A percentile compares a stretch with the other conserved stretches of the same genome.
Conservation (phyloP, 2,113 vertebrate species). For the Puffinus mauretanicus region DNA sequence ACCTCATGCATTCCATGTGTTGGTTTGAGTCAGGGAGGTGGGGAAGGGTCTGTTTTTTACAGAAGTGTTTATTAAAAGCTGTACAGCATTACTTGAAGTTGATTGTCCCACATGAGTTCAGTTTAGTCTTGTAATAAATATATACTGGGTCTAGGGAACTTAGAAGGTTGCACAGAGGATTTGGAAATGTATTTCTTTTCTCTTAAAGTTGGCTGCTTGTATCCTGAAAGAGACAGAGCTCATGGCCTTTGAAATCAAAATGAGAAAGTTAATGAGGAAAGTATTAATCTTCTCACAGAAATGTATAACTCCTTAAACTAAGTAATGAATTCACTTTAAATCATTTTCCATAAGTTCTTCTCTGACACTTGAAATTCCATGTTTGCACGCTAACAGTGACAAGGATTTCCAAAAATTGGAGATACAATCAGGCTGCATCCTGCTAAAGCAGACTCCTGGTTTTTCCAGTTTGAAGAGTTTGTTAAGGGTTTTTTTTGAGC, state of each 20-base stretch:
- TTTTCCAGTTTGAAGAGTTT: background rate
- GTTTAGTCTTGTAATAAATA: background rate
- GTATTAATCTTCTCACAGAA: constrained; percentile 24
- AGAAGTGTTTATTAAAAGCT: background rate
- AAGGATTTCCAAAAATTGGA: background rate
- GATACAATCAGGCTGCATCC: background rate
- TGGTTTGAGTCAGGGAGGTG: background rate
- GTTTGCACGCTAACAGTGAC: background rate
- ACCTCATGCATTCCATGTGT: background rate
- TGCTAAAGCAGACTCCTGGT: background rate
- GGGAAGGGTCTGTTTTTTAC: background rate
- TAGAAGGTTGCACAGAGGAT: background rate
- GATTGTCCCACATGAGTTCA: background rate
- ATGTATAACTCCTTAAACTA: background rate
- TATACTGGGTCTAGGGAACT: background rate
- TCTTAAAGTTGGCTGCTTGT: background rate
- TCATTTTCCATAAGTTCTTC: constrained; percentile 19
- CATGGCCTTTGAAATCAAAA: background rate
- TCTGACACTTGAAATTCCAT: background rate
- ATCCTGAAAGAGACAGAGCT: background rate
- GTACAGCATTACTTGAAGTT: background rate
- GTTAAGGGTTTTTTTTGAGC: background rate
- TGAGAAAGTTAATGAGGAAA: constrained; percentile 18
- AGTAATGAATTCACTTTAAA: constrained; percentile 15
- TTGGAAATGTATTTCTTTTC: background rate